Evolutionary conservation across 37 sponge, comb jelly and placozoan genomes (phyloP).

Genomic region (Theonella swinhoei): DNA sequence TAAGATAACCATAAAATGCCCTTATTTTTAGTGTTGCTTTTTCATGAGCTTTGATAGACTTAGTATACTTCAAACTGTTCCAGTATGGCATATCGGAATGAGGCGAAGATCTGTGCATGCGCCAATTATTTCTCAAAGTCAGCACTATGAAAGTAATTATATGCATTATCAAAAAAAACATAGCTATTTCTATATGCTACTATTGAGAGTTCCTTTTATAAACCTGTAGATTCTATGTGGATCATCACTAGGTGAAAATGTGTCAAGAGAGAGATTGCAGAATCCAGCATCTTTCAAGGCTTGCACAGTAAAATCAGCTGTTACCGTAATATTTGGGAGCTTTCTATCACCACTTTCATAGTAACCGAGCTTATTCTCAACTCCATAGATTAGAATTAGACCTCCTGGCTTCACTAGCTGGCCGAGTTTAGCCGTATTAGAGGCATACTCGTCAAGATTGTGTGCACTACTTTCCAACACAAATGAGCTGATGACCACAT

Average conservation of each 20-base stretch:
- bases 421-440: neutral
- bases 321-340: neutral
- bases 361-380: neutral
- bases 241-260: neutral
- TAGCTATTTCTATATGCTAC: neutral
- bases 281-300: neutral
- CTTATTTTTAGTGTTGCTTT: no score
- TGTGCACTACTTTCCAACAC: slow-evolving; percentile 1
- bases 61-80: no score
- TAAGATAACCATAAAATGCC: no score
- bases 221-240: neutral
- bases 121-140: no score
- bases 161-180: no score
- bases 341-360: neutral
- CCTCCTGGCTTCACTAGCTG: slow-evolving; percentile 33
- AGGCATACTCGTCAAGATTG: slow-evolving; percentile 11
- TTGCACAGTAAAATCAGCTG: neutral
- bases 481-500: slow-evolving; percentile 8
- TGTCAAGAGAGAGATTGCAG: neutral
- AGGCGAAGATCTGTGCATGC: no score
- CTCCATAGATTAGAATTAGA: neutral
- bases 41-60: no score
- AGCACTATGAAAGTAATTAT: no score
- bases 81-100: no score
- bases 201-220: neutral